phyloP scores from a whole-genome alignment of 2,797 vertebrate genomes.

The Phylloscopus collybita region DNA sequence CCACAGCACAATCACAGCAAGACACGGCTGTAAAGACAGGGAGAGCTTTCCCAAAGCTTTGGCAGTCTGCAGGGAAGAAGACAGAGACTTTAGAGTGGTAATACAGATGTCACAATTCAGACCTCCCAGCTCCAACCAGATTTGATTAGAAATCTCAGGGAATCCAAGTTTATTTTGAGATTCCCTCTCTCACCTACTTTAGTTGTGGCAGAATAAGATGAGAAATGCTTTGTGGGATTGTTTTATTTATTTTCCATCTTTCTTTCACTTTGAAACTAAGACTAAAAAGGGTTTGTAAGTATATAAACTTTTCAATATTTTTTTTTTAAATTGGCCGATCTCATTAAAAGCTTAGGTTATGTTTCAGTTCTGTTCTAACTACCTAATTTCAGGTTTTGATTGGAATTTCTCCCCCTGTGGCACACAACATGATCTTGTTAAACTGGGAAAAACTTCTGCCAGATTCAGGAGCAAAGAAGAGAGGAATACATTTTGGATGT shows the following conservation, averaged over 20 bases:
- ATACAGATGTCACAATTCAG: not conserved
- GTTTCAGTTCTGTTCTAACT: not conserved
- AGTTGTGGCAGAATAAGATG: not conserved
- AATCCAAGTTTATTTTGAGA: not conserved
- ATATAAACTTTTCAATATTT: not conserved
- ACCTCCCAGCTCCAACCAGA: not conserved
- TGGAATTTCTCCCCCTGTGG: not conserved
- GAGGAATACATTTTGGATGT: not conserved
- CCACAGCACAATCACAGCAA: not conserved
- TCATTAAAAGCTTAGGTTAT: not conserved
- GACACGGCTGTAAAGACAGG: slow-evolving; percentile 18
- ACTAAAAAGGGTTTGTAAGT: not conserved
- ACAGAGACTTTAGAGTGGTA: not conserved
- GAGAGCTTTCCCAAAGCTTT: slow-evolving; percentile 6
- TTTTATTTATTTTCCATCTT: not conserved
- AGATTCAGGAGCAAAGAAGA: not conserved
- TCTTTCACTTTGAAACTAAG: not conserved
- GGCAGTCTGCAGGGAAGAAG: not conserved
- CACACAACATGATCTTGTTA: not conserved
- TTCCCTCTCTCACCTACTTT: not conserved
- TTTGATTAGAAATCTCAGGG: not conserved
- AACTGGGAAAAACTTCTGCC: not conserved
- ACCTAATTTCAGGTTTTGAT: not conserved
- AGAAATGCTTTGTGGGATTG: not conserved
- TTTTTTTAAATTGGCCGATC: not conserved